A percentile compares a stretch with the other conserved stretches of the same genome.
phyloP scores from a whole-genome alignment of 2,888 invertebrate genomes.

The Stenichneumon culpator region DNA sequence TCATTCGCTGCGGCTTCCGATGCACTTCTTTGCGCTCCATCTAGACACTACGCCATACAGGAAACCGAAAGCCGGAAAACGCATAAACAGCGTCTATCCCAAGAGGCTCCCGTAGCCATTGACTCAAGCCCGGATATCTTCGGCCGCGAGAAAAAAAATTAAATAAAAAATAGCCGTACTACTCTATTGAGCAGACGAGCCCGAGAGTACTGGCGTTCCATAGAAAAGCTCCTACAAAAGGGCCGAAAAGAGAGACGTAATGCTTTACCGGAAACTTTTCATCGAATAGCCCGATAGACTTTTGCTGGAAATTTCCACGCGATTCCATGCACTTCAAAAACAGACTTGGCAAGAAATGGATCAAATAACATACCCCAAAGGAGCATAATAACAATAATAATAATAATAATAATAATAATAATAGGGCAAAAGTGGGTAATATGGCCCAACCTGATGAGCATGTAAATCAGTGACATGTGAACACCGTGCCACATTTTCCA shows the following conservation, averaged over 20 bases:
- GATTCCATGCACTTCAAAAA: slow-evolving; percentile 12
- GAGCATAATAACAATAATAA: not conserved
- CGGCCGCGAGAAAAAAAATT: slow-evolving; percentile 18
- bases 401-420: slow-evolving; percentile 11
- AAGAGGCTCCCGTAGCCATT: slow-evolving; percentile 48
- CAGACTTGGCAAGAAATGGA: not conserved
- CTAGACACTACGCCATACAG: slow-evolving; percentile 11
- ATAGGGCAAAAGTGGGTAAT: not conserved
- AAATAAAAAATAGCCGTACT: not conserved
- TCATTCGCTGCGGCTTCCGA: slow-evolving; percentile 35
- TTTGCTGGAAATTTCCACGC: slow-evolving; percentile 32
- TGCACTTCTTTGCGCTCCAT: slow-evolving; percentile 5
- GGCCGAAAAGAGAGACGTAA: slow-evolving; percentile 18
- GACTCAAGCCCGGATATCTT: slow-evolving; percentile 54
- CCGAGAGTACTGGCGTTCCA: slow-evolving; percentile 21
- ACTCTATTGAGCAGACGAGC: slow-evolving; percentile 17
- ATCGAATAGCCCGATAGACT: slow-evolving; percentile 33
- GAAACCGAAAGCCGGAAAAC: slow-evolving; percentile 32
- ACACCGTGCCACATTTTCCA: not conserved
- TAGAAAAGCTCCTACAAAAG: slow-evolving; percentile 51
- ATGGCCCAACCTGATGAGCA: not conserved
- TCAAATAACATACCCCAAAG: not conserved
- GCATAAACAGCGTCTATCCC: slow-evolving; percentile 25
- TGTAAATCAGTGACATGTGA: not conserved
- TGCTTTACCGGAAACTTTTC: slow-evolving; percentile 29